Evolutionary conservation across 2,888 invertebrate genomes (phyloP), one percentile per base, ranked within the genome.

Genomic region (Fragum fragum): DNA sequence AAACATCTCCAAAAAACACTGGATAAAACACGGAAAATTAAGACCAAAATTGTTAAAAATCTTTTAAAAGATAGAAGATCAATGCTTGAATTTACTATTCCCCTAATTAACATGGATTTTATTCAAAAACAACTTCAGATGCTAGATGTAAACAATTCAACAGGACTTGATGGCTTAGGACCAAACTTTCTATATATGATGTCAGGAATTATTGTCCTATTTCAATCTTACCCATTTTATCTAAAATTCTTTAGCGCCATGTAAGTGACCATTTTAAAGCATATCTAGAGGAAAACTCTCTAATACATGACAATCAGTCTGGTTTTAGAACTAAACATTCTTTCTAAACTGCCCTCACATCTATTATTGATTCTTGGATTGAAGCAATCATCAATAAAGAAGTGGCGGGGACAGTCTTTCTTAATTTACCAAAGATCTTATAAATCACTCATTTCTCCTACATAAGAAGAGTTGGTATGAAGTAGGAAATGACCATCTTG

Each of bases 361-460:
- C 28, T 29, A 18, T 63, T 14, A 63, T 29, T 26, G n/a, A n/a
- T n/a, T n/a, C 3, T 7, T 63, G 63, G 63, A 26, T 63, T 18
- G n/a, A 26, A 18, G 63, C 63, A 26, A 29, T 63, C 2, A 29
- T 29, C 29, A 29, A 63, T n/a, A 63, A 63, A 7, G 14, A 18
- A 28, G n/a, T 63, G 7, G 63, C 29, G 7, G 63, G 63, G 1
- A 29, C 28, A 5, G 32, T 29, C 6, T 63, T 63, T 29, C 32
- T 63, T 28, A 29, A 63, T 63, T 14, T 63, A 1, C 2, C 63
- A 63, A 63, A 63, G n/a, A 63, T 63, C 29, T 26, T n/a, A 32
- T 63, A 1, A 29, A 63, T n/a, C 63, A 63, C 63, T 28, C 26
- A 1, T 5, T 63, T 29, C 63, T 29, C 32, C 16, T 63, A 16